A percentile compares a stretch with the other conserved stretches of the same genome.
Conservation (phyloP, 2,888 invertebrate species). For the Rotaria magnacalcarata region DNA sequence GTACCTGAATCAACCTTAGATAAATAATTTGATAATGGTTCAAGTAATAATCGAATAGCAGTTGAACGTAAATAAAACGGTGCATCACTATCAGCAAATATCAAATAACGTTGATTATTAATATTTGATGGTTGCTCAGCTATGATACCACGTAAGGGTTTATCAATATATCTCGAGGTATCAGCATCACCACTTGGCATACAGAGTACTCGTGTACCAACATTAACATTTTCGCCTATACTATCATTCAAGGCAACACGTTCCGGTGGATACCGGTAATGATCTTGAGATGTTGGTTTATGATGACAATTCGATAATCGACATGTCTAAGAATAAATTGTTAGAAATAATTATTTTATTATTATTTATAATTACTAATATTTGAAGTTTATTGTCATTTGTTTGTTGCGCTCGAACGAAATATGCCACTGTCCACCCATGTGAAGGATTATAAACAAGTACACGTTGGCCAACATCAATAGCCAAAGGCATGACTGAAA, state of each 20-base stretch:
- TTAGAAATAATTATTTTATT: no score
- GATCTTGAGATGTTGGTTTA: conserved; percentile 21
- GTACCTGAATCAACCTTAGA: conserved; percentile 16
- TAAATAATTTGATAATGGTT: conserved; percentile 34
- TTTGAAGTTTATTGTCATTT: conserved; percentile 35
- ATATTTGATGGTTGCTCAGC: not conserved
- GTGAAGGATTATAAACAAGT: conserved; percentile 32
- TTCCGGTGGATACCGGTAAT: not conserved
- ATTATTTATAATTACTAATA: not conserved
- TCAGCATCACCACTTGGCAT: conserved; percentile 15
- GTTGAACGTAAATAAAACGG: not conserved
- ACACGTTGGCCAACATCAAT: conserved; percentile 34
- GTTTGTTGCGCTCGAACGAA: not conserved
- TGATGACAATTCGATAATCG: conserved; percentile 2
- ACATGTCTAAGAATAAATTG: not conserved
- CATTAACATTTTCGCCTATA: not conserved
- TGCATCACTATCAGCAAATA: conserved; percentile 19
- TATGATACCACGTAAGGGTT: conserved; percentile 19
- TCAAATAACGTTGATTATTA: conserved; percentile 21
- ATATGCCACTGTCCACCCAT: conserved; percentile 27
- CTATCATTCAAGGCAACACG: not conserved
- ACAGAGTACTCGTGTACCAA: conserved; percentile 28
- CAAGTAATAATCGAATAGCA: conserved; percentile 17
- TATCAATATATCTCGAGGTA: conserved; percentile 20
- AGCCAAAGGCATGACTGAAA: conserved; percentile 24